phyloP scores from a whole-genome alignment of 2,113 vertebrate species.

The Chascanopsetta lugubris region DNA sequence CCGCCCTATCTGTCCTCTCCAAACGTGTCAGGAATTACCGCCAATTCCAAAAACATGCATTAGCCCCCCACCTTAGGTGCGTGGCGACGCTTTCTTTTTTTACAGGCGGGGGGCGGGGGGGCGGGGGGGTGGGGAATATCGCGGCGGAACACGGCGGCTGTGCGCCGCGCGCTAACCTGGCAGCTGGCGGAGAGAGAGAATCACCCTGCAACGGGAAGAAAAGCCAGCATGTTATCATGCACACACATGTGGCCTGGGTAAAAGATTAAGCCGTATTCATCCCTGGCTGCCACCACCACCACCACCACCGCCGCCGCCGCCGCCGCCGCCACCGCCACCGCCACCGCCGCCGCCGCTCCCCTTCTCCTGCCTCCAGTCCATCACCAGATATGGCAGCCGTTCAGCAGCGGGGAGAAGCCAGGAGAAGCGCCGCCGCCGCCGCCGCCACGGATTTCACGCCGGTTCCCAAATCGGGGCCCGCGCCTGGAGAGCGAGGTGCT shows the following conservation, averaged over 20 bases:
- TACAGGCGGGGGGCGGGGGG: no score
- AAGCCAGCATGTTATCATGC: conserved; percentile 86
- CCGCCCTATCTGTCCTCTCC: conserved; percentile 79
- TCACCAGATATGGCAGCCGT: conserved; percentile 84
- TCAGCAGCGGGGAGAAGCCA: conserved; percentile 81
- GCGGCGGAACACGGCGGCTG: conserved; percentile 80
- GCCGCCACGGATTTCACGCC: conserved; percentile 83
- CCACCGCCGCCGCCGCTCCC: no score
- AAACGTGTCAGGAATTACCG: conserved; percentile 84
- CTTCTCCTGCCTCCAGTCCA: conserved; percentile 84
- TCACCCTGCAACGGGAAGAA: conserved; percentile 79
- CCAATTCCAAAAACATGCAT: conserved; percentile 84
- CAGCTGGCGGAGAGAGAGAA: conserved; percentile 78
- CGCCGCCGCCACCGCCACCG: no score
- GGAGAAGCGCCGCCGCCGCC: no score
- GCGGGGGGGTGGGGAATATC: no score
- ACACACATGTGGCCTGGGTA: conserved; percentile 85
- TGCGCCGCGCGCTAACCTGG: conserved; percentile 84
- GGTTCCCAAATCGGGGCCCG: conserved; percentile 75
- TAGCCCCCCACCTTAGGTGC: conserved; percentile 83
- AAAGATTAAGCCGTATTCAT: conserved; percentile 89
- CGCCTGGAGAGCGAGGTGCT: conserved; percentile 76
- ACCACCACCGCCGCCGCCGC: no score
- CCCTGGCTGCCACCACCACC: conserved; percentile 83
- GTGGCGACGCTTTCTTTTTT: conserved; percentile 77